Base-by-base conservation (phyloP, 2,888 invertebrate genomes). In the Leptogaster cylindrica region DNA sequence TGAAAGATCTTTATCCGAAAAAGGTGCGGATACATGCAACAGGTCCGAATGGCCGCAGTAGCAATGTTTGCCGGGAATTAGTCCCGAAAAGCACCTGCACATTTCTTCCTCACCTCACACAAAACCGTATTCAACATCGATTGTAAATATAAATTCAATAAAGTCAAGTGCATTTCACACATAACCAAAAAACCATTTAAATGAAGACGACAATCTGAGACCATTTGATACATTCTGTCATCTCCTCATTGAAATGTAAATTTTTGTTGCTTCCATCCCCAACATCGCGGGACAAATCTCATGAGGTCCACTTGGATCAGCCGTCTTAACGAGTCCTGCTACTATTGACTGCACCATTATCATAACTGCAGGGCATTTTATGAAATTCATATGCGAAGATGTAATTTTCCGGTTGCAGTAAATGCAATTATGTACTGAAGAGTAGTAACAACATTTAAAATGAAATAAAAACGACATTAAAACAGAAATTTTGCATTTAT, bases 401-500 rank as follows among this genome's bases (percentile, higher is more conserved):
- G 68, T 66, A 68, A 68, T 68, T 68, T 68, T 68, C 68, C 66
- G 63, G 68, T 68, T 68, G 66, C 66, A 66, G 66, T 51, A 66
- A 52, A 63, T 66, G 66, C 63, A 66, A 68, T 68, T 68, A 68
- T 63, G 66, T 55, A 44, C 44, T 51, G 33, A 33, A 27, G 36
- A 66, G 66, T 66, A 68, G 66, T 63, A 51, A 68, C 33, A 68
- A 63, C 68, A 66, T 68, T 68, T 68, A 68, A 68, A 68, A 66
- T 44, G 51, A 68, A 68, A 68, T 68, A 66, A 68, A 68, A 68
- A 66, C 66, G 52, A 68, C 68, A 68, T 68, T 68, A 68, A n/a
- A 68, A 51, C 65, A 48, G 68, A 61, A 68, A 65, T 68, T 67
- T 68, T 68, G 68, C 68, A 68, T 68, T 68, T 68, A 68, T 68